Conservation (phyloP, 2,113 vertebrate genomes). For the Mesocricetus auratus region DNA sequence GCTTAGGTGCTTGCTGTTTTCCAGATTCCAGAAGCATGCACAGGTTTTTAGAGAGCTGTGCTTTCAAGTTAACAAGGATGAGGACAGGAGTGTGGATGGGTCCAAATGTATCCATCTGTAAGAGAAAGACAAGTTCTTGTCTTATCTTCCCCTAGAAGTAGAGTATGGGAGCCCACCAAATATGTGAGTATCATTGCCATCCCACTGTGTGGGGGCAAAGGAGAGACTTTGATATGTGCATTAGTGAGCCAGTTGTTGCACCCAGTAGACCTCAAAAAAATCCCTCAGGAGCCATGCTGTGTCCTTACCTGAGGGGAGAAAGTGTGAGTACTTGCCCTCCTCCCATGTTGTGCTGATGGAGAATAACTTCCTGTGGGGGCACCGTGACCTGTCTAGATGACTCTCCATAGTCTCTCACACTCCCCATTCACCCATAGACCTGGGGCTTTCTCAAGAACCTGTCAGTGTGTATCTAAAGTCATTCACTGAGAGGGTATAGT, state of each 20-base stretch:
- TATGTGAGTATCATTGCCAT: accelerated
- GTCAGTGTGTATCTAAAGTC: not conserved
- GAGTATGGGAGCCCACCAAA: not conserved
- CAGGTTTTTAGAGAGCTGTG: not conserved
- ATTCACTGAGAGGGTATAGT: not conserved
- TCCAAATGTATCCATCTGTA: not conserved
- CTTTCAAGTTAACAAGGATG: not conserved
- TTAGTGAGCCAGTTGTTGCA: not conserved
- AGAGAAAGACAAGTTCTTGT: not conserved
- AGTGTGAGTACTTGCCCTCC: not conserved
- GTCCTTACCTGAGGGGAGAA: not conserved
- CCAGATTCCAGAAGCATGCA: not conserved
- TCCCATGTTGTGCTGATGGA: not conserved
- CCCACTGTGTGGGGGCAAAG: not conserved
- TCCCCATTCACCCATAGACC: not conserved
- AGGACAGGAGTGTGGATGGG: accelerated
- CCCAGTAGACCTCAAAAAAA: not conserved
- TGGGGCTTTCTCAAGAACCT: not conserved
- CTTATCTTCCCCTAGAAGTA: not conserved
- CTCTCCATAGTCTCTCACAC: not conserved
- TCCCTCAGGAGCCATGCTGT: not conserved
- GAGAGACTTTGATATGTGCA: not conserved
- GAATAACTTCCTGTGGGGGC: not conserved
- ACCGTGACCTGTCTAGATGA: not conserved
- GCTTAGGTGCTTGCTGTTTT: not conserved